Base-by-base conservation (phyloP, 2,113 vertebrate genomes). In the Anser cygnoides region DNA sequence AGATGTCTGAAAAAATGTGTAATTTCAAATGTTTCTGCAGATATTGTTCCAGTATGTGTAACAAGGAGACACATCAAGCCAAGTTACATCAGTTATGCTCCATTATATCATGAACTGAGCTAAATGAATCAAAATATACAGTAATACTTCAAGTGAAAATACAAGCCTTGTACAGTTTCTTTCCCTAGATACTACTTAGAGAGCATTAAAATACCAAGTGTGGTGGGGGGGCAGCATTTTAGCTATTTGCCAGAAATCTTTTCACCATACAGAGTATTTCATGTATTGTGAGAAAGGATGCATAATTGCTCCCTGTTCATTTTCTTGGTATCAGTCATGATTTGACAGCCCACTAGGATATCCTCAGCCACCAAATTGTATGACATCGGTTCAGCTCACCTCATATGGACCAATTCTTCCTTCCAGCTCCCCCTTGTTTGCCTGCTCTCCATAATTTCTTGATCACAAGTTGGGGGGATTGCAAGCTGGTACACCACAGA, bases 81-180 rank as follows among this genome's bases (percentile, higher is more conserved):
- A 57, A 70, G 79, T 90, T 70, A 55, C 43, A 96, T 91, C 92
- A 84, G 93, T 95, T 93, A 87, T 92, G 88, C 92, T 96, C 93
- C 90, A 78, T 96, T 95, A 93, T 97, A 92, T 86, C 77, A 82
- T 63, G 66, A 93, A 76, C 81, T 70, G 91, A 96, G 50, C 62
- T 72, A 93, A 96, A 87, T 43, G 41, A 92, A 92, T 82, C 85
- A 86, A 94, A 95, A 95, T 33, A 80, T 3, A 58, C 52, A 70
- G 46, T 49, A 76, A 65, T 62, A 35, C 13, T 63, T 84, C 80
- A 84, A 63, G 44, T 76, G 26, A 61, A 91, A 93, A 77, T 17
- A 23, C 65, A 71, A 19, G 39, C 19, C 28, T 68, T 57, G 26
- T 16, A 68, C 21, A 68, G 50, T 66, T 75, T 15, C 70, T 66